These are phyloP conservation scores for Acromyrmex echinatior DNA, from an alignment of 1,140 invertebrate genomes.

Conservation along the genomic window DNA sequence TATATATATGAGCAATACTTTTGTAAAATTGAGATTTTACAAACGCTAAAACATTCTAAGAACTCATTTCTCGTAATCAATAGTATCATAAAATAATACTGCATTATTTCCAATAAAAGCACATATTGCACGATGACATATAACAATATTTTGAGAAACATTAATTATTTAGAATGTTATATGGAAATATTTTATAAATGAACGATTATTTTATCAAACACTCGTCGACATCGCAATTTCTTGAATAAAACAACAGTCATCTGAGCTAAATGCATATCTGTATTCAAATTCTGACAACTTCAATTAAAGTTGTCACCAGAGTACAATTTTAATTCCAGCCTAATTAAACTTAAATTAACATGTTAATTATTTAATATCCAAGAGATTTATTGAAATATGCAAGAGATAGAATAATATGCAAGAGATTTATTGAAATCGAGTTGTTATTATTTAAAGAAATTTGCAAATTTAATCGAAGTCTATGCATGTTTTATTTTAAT, in stretches of 20 bases:
- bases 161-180: neutral
- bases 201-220: neutral
- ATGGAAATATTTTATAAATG: neutral
- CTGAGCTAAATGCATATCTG: neutral
- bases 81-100: neutral
- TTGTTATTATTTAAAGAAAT: conserved; percentile 6
- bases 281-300: conserved; percentile 1
- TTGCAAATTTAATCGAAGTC: neutral
- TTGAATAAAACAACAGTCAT: neutral
- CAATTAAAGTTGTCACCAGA: neutral
- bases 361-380: conserved; percentile 15
- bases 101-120: neutral
- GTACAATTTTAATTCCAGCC: neutral
- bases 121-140: neutral
- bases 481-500: too few species aligned
- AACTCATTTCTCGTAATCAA: neutral
- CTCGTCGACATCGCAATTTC: neutral
- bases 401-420: neutral
- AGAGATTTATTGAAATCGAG: neutral
- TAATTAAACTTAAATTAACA: conserved; percentile 2
- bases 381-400: neutral
- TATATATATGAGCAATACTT: neutral
- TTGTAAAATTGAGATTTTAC: neutral
- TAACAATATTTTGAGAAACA: neutral
- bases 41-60: neutral